Evolutionary conservation across 2,888 invertebrate species (phyloP).

Genomic region (Pyralis farinalis): DNA sequence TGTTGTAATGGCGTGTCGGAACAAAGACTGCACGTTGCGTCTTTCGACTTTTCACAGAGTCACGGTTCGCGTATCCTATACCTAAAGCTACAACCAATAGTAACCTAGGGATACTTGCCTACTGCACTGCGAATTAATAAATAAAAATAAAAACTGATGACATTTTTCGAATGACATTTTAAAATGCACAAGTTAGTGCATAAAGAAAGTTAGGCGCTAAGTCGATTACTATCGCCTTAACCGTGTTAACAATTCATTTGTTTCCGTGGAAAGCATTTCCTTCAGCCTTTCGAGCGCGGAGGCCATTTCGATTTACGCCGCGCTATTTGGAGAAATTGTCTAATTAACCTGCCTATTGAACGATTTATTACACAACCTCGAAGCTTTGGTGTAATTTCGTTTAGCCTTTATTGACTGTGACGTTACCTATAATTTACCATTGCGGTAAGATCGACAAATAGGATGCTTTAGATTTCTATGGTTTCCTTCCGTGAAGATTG

Average conservation of each 20-base stretch:
- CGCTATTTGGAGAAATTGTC: constrained; percentile 61
- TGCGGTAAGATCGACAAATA: constrained; percentile 36
- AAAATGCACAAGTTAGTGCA: neutral
- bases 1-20: no score
- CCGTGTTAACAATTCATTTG: constrained; percentile 49
- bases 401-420: constrained; percentile 56
- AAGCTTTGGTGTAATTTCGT: constrained; percentile 52
- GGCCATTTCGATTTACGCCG: constrained; percentile 53
- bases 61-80: no score
- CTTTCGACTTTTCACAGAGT: no score
- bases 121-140: no score
- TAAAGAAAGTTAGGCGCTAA: neutral
- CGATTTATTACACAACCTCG: constrained; percentile 62
- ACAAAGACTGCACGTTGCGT: no score
- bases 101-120: no score
- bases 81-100: no score
- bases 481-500: neutral
- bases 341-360: constrained; percentile 72
- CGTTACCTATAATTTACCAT: constrained; percentile 48
- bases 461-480: neutral
- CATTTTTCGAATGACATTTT: no score
- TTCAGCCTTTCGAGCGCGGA: constrained; percentile 32
- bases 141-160: no score
- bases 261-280: constrained; percentile 40
- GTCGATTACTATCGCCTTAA: constrained; percentile 26